Evolutionary conservation across 2,113 vertebrate genomes (phyloP).

Genomic region (Tragelaphus scriptus): DNA sequence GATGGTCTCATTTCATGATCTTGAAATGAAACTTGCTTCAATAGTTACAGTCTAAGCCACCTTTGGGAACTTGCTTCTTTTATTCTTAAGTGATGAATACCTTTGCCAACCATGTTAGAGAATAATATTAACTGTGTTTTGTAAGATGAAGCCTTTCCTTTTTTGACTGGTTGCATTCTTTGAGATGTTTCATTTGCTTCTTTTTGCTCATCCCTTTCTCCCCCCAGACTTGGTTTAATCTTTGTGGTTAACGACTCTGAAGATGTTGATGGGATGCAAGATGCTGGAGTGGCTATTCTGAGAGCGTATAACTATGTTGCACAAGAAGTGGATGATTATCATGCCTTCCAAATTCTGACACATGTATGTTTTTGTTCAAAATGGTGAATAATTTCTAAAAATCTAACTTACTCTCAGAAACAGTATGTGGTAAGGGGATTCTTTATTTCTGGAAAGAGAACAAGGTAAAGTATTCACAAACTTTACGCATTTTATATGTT

Average conservation of each 20-base stretch:
- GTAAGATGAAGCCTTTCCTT: not conserved
- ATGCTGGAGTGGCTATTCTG: conserved; percentile 92
- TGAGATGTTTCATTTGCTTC: conserved; percentile 19
- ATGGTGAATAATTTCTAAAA: not conserved
- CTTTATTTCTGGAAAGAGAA: not conserved
- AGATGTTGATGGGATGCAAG: conserved; percentile 91
- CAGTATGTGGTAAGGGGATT: not conserved
- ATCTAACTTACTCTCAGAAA: not conserved
- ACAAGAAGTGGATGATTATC: conserved; percentile 90
- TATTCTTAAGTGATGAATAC: not conserved
- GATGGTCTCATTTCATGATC: not conserved
- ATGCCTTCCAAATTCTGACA: conserved; percentile 91
- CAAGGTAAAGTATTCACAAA: not conserved
- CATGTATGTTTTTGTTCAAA: conserved; percentile 83
- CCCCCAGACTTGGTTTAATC: conserved; percentile 88
- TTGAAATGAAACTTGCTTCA: not conserved
- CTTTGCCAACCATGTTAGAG: not conserved
- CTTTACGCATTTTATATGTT: not conserved
- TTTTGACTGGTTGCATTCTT: not conserved
- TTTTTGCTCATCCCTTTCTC: not conserved
- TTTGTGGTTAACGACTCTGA: conserved; percentile 94
- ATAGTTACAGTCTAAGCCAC: not conserved
- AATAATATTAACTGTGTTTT: not conserved
- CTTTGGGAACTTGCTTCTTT: not conserved
- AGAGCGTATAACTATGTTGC: conserved; percentile 94